phyloP scores from a whole-genome alignment of 2,797 vertebrate genomes.

The Falco peregrinus region DNA sequence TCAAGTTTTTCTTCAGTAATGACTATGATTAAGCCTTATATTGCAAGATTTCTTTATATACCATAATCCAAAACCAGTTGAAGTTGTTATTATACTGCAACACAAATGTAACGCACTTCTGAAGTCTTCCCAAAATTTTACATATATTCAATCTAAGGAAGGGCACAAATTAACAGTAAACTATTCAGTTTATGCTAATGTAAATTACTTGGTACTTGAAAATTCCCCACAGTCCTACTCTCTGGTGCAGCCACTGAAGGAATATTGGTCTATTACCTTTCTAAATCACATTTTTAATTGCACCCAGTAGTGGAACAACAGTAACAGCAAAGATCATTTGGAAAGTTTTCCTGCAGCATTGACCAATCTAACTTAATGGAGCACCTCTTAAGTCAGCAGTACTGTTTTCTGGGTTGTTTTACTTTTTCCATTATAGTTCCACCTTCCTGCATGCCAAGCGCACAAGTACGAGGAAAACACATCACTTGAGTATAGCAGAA shows the following conservation, averaged over 20 bases:
- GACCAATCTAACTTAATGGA: background rate
- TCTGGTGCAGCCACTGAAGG: background rate
- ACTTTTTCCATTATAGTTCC: background rate
- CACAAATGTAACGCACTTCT: background rate
- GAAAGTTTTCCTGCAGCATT: background rate
- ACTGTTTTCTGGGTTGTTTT: background rate
- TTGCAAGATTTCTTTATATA: background rate
- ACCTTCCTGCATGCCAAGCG: background rate
- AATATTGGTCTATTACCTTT: background rate
- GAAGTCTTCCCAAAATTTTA: background rate
- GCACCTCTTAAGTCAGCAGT: background rate
- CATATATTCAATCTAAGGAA: background rate
- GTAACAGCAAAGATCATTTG: background rate
- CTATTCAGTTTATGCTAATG: background rate
- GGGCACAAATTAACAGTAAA: background rate
- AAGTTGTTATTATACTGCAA: background rate
- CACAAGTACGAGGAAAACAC: background rate
- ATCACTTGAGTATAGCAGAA: background rate
- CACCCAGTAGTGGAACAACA: background rate
- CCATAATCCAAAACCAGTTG: background rate
- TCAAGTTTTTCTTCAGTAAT: background rate
- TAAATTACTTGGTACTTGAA: background rate
- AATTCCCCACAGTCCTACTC: background rate
- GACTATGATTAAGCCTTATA: background rate
- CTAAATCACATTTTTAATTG: conserved; percentile 13